Evolutionary conservation across 2,888 invertebrate genomes (phyloP).

Genomic region (Cerastis leucographa): DNA sequence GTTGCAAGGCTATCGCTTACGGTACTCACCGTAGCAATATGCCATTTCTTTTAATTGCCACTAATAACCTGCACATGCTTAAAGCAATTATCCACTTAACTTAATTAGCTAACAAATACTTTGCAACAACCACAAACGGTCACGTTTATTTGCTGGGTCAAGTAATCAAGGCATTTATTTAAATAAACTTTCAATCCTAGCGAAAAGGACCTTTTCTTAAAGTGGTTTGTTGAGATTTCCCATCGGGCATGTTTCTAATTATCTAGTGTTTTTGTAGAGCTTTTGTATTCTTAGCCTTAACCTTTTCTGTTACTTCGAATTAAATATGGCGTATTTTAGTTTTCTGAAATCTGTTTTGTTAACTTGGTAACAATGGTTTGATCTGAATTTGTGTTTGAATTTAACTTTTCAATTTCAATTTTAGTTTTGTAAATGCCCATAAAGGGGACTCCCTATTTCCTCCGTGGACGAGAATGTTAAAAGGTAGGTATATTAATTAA

Average conservation of each 20-base stretch:
- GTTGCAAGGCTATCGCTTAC: slow-evolving; percentile 7
- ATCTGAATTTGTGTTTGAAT: neutral
- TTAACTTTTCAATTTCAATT: neutral
- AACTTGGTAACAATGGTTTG: neutral
- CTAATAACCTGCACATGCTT: slow-evolving; percentile 19
- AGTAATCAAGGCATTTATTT: slow-evolving; percentile 14
- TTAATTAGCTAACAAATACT: slow-evolving; percentile 18
- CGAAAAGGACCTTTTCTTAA: slow-evolving; percentile 29
- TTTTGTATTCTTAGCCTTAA: slow-evolving; percentile 2
- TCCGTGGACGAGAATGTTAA: neutral
- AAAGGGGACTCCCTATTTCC: neutral
- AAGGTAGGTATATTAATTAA: neutral
- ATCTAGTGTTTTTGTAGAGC: slow-evolving; percentile 20
- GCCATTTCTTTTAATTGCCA: slow-evolving; percentile 28
- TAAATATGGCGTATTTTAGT: neutral
- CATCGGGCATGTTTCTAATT: slow-evolving; percentile 46
- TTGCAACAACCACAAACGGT: neutral
- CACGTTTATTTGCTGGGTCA: slow-evolving; percentile 20
- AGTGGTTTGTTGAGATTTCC: slow-evolving; percentile 43
- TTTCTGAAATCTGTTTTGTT: neutral
- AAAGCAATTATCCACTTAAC: slow-evolving; percentile 27
- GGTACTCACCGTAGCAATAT: neutral
- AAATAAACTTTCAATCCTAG: slow-evolving; percentile 33
- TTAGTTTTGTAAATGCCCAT: neutral
- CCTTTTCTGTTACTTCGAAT: neutral